Base-by-base conservation (phyloP, 2,113 vertebrate species). In the Solenodon paradoxus region DNA sequence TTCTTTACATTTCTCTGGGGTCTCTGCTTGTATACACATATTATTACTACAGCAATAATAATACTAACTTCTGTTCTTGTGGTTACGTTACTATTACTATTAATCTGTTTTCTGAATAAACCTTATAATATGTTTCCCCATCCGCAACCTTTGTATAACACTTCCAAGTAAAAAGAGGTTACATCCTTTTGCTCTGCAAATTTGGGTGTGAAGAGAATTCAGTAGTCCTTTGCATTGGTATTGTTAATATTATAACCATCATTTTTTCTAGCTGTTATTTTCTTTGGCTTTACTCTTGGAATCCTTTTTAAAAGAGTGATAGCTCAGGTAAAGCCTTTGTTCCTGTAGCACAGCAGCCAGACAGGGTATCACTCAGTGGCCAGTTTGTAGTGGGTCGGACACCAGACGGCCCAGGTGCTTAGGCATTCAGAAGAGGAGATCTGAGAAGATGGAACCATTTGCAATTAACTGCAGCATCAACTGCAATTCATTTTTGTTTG, bases 311-410 rank as follows among this genome's bases (percentile, higher is more conserved):
- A 0, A 0, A 22, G 16, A 42, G 68, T 0, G 13, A 74, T 49
- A 77, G 82, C 51, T 55, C 5, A 81, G 79, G 77, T 59, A 95
- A 84, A 92, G 30, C 0, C 38, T 47, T 19, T 30, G 28, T 72
- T 94, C 38, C 59, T 61, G 24, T 95, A 64, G 72, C 16, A 55
- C 5, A 8, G 35, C 59, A 72, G 1, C 63, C 8, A 86, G 20
- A 6, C 77, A 17, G 42, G 15, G 47, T 75, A 74, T 91, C 35
- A 61, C 16, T 26, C 5, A 22, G 57, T 12, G 40, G 40, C 24
- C 28, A n/a, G 28, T 96, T 84, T 77, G 22, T 4, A 28, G 69
- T 96, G 88, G 90, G 79, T 90, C 89, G 93, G 94, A 87, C 49
- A 95, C 32, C 59, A 95, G 79, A 42, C 81, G 77, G 53, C 3